Evolutionary conservation across 53 echinoderm and acorn worm genomes (phyloP), one percentile per base, ranked within the genome.

Genomic region (Henricia sp.): DNA sequence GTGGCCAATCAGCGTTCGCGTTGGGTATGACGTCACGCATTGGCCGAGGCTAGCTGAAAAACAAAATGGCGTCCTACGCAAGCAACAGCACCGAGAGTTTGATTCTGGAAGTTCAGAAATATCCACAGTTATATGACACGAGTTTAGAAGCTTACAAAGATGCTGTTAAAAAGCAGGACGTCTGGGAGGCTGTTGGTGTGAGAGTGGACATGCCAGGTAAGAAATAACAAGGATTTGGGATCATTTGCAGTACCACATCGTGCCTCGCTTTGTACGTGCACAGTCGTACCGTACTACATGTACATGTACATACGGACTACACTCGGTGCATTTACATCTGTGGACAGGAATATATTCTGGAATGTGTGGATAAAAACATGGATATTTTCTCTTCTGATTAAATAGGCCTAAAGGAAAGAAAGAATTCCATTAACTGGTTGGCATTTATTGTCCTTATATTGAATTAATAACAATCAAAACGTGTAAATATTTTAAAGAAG

Each of bases 161-260:
- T 59, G 60, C 30, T 29, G 4, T 59, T 32, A 24, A 59, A 59
- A 59, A 59, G 60, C 60, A 28, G 30, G 60, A 59, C 30, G 14
- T 59, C 4, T 59, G 60, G 60, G 60, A 59, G 30, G 29, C 60
- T 27, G 14, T 59, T 59, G 60, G 60, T 8, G 60, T 28, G 60
- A 59, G 60, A 59, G 27, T 59, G 27, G 60, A 59, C 60, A 59
- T 59, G 60, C 60, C 60, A 59, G 60, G 60, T 59, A 28, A 59
- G 26, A 28, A 59, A 14, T 28, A 59, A 59, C 26, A 3, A 59
- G 17, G 53, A 53, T 11, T 53, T 16, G 6, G 21, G 30, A 4
- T 19, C 54, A n/a, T 54, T 54, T 13, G 13, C 54, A n/a, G n/a
- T n/a, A n/a, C n/a, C n/a, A n/a, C n/a, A n/a, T 54, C 20, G 54